Conservation (phyloP, 1,140 invertebrate species). For the Paralvinella palmiformis region DNA sequence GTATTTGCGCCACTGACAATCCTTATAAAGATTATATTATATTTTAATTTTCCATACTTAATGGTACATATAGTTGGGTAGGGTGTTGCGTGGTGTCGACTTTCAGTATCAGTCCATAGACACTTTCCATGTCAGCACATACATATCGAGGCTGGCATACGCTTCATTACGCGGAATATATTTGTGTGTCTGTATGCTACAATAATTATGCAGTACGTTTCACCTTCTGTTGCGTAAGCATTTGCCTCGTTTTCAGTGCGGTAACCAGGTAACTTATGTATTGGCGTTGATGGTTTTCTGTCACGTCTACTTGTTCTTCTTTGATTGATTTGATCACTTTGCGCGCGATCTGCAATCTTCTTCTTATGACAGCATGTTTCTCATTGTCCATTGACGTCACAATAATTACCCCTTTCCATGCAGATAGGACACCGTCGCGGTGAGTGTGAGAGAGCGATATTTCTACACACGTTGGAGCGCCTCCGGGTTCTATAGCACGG, state of each 20-base stretch:
- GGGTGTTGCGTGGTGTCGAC: not conserved
- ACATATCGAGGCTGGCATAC: not conserved
- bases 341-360: too few relatives aligned
- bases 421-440: too few relatives aligned
- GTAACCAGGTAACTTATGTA: too few relatives aligned
- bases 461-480: too few relatives aligned
- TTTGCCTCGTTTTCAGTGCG: too few relatives aligned
- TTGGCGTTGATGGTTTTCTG: not conserved
- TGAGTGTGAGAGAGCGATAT: not conserved
- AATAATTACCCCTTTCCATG: not conserved
- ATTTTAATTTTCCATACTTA: not conserved
- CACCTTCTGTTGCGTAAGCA: not conserved
- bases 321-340: too few relatives aligned
- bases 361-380: not conserved
- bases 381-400: not conserved
- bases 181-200: not conserved
- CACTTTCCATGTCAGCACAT: not conserved
- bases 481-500: too few relatives aligned
- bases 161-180: not conserved
- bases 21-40: not conserved
- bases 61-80: not conserved
- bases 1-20: not conserved
- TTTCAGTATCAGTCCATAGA: not conserved
- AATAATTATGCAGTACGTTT: not conserved
- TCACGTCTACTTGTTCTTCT: too few relatives aligned